phyloP scores from a whole-genome alignment of 2,888 invertebrate genomes.

The Orthosia gothica region DNA sequence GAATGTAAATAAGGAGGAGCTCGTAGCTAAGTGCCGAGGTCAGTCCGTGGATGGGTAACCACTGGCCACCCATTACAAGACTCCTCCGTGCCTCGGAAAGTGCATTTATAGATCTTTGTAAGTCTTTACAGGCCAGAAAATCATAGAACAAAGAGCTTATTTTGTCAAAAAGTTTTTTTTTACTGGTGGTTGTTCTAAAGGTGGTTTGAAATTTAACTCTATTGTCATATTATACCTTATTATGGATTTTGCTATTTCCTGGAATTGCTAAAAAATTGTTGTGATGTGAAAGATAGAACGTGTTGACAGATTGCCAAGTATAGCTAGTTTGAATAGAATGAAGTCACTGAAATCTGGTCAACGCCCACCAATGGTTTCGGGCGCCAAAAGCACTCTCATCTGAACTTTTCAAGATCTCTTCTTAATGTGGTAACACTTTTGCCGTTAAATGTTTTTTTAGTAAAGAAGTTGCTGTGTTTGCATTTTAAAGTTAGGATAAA shows the following conservation, averaged over 20 bases:
- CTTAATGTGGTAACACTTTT: slow-evolving; percentile 3
- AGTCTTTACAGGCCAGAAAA: no score
- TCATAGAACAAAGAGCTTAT: no score
- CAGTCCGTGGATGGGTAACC: no score
- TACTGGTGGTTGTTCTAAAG: no score
- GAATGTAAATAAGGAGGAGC: background rate
- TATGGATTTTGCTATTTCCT: background rate
- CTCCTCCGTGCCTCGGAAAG: no score
- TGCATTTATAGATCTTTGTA: no score
- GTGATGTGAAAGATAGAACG: background rate
- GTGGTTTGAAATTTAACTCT: no score
- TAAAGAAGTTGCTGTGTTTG: background rate
- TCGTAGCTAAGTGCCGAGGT: no score
- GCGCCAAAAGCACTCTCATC: slow-evolving; percentile 42
- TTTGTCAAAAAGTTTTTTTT: background rate
- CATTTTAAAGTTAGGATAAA: no score
- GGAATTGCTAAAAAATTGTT: background rate
- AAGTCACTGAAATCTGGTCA: slow-evolving; percentile 12
- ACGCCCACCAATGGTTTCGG: slow-evolving; percentile 21
- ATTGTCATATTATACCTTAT: background rate
- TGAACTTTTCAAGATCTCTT: slow-evolving; percentile 23
- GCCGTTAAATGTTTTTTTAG: background rate
- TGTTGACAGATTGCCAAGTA: slow-evolving; percentile 28
- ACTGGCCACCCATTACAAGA: no score
- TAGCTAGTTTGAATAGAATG: background rate